Evolutionary conservation across 2,888 invertebrate species (phyloP).

Genomic region (Limnephilus rhombicus): DNA sequence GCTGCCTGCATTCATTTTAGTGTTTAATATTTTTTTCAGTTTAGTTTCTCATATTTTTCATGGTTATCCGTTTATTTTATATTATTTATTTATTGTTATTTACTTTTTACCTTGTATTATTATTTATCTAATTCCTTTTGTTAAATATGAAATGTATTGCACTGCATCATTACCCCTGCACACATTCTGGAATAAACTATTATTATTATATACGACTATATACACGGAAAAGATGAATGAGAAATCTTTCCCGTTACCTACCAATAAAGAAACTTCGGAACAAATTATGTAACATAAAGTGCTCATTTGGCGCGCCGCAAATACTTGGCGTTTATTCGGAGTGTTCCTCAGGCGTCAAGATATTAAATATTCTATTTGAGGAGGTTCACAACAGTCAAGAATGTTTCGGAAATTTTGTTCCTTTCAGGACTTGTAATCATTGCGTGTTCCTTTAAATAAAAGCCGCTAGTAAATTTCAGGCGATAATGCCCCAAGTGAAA

Average conservation of each 20-base stretch:
- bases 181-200: too few species aligned
- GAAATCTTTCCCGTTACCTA: not conserved
- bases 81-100: too few species aligned
- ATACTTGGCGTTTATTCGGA: not conserved
- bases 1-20: too few species aligned
- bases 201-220: too few species aligned
- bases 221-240: not conserved
- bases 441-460: not conserved
- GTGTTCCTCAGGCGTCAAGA: not conserved
- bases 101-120: too few species aligned
- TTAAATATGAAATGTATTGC: too few species aligned
- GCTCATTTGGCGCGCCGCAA: not conserved
- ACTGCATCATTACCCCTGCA: too few species aligned
- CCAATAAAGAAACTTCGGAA: not conserved
- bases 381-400: not conserved
- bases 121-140: too few species aligned
- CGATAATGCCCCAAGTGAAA: conserved; percentile 30
- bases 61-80: too few species aligned
- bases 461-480: not conserved
- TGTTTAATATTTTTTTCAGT: too few species aligned
- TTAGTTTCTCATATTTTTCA: too few species aligned
- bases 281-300: not conserved
- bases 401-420: not conserved
- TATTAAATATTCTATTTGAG: conserved; percentile 7
- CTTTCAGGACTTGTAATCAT: not conserved